phyloP scores from a whole-genome alignment of 2,888 invertebrate species.

The Gastracanthus pulcherrimus region DNA sequence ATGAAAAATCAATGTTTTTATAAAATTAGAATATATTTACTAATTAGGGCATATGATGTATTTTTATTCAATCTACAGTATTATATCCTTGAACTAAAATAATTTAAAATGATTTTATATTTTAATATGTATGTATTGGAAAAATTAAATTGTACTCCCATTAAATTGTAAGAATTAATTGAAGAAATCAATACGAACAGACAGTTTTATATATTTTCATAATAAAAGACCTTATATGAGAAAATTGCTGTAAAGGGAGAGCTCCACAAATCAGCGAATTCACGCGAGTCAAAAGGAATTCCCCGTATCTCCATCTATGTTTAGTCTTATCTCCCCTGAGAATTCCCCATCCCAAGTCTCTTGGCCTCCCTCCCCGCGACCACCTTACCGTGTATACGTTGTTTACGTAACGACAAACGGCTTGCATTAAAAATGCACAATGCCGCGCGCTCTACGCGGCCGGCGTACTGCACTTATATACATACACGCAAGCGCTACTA shows the following conservation, averaged over 20 bases:
- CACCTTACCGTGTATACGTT: background rate
- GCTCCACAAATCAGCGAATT: background rate
- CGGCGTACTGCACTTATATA: too few relatives aligned
- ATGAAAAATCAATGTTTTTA: too few relatives aligned
- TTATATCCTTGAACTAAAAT: too few relatives aligned
- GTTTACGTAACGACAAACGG: background rate
- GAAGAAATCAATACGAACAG: background rate
- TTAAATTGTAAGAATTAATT: too few relatives aligned
- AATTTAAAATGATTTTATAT: too few relatives aligned
- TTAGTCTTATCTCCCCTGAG: background rate
- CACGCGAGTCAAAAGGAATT: background rate
- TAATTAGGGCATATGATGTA: too few relatives aligned
- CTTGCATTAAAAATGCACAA: background rate
- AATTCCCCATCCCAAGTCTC: background rate
- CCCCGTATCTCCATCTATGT: background rate
- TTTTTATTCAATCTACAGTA: too few relatives aligned
- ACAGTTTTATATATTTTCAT: background rate
- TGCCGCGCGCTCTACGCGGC: background rate
- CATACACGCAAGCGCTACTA: conserved; percentile 41
- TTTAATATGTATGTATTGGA: too few relatives aligned
- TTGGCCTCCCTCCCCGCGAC: background rate
- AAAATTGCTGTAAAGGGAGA: background rate
- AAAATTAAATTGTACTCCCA: too few relatives aligned
- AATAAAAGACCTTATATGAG: background rate
- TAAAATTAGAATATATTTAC: too few relatives aligned